Base-by-base conservation (phyloP, 2,888 invertebrate species). In the Unio pictorum region DNA sequence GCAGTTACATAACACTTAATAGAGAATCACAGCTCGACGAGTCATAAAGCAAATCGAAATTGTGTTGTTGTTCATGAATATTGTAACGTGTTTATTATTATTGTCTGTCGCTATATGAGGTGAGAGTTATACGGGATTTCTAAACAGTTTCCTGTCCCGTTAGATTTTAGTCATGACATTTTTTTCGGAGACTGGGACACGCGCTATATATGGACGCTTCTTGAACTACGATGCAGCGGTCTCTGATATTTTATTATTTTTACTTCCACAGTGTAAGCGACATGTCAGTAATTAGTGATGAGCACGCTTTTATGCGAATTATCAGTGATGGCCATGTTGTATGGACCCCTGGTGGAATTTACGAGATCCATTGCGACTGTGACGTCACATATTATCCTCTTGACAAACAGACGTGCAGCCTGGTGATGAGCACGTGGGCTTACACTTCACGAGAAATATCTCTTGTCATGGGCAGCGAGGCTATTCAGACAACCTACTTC, bases 301-400 rank as follows among this genome's bases (percentile, higher is more conserved):
- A 64, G 11, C 63, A 78, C 55, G 66, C 70, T 5, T 61, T 73
- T 4, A 75, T 78, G 56, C 55, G 77, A 65, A 34, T 78, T 5
- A 66, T 64, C 0, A 61, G 66, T 7, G 20, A 45, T 4, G 77
- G 77, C 0, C 28, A 7, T 0, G 70, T 73, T 3, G n/a, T 64
- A 4, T 78, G 77, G 77, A 67, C 73, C 20, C 77, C 77, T n/a
- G 77, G 73, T 17, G 77, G 73, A 15, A 66, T 78, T 17, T 78
- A 69, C 63, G 70, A 73, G 45, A 73, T 74, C 4, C 65, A 66
- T 30, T 78, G 77, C 66, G 77, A 72, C 58, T 74, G 69, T 20
- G 75, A 78, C 55, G 65, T 78, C n/a, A 78, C 75, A 6, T 78
- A 78, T 60, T 78, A 78, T 59, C 77, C 77, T 2, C 59, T 78